A percentile compares a stretch with the other conserved stretches of the same genome.
phyloP scores from a whole-genome alignment of 2,888 invertebrate species.

The Apamea crenata region DNA sequence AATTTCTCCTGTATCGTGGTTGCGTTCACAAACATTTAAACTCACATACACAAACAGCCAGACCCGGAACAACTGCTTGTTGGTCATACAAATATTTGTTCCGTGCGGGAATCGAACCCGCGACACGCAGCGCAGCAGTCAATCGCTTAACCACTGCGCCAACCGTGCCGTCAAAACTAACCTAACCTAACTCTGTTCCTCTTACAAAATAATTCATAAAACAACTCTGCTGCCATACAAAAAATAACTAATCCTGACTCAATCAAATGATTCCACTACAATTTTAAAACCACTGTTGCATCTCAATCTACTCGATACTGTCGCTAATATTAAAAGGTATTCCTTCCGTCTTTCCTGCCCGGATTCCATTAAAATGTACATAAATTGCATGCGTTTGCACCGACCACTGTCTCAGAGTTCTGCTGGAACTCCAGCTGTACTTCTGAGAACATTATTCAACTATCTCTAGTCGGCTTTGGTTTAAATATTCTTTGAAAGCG shows the following conservation, averaged over 20 bases:
- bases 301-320: constrained; percentile 42
- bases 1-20: too few species aligned
- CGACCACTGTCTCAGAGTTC: constrained; percentile 37
- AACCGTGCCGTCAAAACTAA: too few species aligned
- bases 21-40: too few species aligned
- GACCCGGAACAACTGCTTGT: too few species aligned
- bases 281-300: constrained; percentile 32
- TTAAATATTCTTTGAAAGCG: constrained; percentile 38
- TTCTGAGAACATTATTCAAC: constrained; percentile 43
- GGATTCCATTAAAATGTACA: constrained; percentile 66
- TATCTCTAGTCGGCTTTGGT: constrained; percentile 26
- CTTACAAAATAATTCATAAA: not conserved
- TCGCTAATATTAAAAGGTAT: constrained; percentile 31
- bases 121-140: too few species aligned
- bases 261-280: constrained; percentile 18
- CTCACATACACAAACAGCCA: too few species aligned
- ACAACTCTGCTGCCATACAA: not conserved
- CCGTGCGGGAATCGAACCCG: too few species aligned
- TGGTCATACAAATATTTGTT: too few species aligned
- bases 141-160: too few species aligned
- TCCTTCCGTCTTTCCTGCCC: constrained; percentile 25
- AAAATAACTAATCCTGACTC: constrained; percentile 3
- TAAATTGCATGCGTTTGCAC: constrained; percentile 57
- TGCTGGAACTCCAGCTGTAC: constrained; percentile 24
- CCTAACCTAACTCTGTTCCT: too few species aligned